phyloP scores from a whole-genome alignment of 92 coral and sea anemone species.

The Pocillopora meandrina region DNA sequence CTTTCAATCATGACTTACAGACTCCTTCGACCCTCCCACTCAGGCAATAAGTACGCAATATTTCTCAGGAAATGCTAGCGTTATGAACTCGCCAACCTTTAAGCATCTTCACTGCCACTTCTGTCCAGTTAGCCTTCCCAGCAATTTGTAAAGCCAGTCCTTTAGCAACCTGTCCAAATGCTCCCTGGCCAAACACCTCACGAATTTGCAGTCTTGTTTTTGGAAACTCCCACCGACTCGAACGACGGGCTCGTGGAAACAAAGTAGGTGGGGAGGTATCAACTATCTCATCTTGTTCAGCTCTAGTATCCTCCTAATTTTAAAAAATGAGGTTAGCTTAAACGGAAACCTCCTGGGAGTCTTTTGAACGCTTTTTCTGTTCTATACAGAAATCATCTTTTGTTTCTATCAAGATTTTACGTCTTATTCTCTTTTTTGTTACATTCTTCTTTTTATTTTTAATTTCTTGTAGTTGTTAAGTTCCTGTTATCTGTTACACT shows the following conservation, averaged over 20 bases:
- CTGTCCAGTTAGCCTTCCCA: conserved; percentile 26
- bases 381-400: too few species aligned
- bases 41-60: too few species aligned
- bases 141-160: conserved; percentile 41
- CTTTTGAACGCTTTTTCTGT: too few species aligned
- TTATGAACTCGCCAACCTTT: conserved; percentile 30
- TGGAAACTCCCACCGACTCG: conserved; percentile 38
- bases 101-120: conserved; percentile 57
- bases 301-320: neutral
- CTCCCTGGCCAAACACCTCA: conserved; percentile 60
- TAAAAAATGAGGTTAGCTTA: neutral
- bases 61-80: neutral
- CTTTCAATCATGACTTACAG: too few species aligned
- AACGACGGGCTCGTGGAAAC: neutral
- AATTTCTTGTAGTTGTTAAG: too few species aligned
- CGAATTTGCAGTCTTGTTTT: conserved; percentile 35
- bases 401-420: too few species aligned
- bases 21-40: too few species aligned
- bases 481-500: too few species aligned
- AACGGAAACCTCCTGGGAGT: neutral
- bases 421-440: too few species aligned
- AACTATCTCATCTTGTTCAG: neutral
- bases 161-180: conserved; percentile 60
- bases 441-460: too few species aligned
- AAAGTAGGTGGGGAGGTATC: too few species aligned